phyloP scores from a whole-genome alignment of 2,888 invertebrate species.

The Cataglyphis albicans region DNA sequence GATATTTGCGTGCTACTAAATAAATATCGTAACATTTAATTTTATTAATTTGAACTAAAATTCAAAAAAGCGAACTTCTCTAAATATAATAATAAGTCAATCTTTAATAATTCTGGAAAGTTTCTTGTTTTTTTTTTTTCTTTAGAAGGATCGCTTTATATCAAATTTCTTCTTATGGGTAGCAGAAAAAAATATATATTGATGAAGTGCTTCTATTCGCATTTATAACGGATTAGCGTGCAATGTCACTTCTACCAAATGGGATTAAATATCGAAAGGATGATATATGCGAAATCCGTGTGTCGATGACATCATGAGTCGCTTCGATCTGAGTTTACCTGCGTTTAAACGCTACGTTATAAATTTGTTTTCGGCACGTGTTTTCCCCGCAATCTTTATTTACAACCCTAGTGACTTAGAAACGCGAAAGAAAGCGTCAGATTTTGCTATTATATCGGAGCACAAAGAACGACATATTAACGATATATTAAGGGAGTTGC shows the following conservation, averaged over 20 bases:
- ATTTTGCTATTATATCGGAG: slow-evolving; percentile 11
- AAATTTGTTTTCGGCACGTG: slow-evolving; percentile 22
- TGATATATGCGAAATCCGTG: not conserved
- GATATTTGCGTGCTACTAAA: not conserved
- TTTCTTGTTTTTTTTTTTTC: not conserved
- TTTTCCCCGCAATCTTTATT: slow-evolving; percentile 25
- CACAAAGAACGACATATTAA: slow-evolving; percentile 13
- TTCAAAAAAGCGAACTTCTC: not conserved
- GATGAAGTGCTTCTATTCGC: not conserved
- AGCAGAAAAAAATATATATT: not conserved
- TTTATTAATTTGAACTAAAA: slow-evolving; percentile 10
- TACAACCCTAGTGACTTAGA: slow-evolving; percentile 12
- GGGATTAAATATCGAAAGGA: slow-evolving; percentile 11
- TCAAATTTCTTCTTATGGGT: not conserved
- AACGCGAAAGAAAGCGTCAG: not conserved
- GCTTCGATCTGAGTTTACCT: slow-evolving; percentile 1
- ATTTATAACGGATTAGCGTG: not conserved
- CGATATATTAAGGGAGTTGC: not conserved
- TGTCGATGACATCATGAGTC: slow-evolving; percentile 20
- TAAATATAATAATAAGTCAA: not conserved
- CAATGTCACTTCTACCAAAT: not conserved
- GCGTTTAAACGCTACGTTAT: not conserved
- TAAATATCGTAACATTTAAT: slow-evolving; percentile 22
- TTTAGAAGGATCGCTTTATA: not conserved
- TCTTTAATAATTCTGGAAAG: not conserved